These are phyloP conservation scores for Pocillopora meandrina DNA, from an alignment of 92 coral and sea anemone species.

Conservation along the genomic window DNA sequence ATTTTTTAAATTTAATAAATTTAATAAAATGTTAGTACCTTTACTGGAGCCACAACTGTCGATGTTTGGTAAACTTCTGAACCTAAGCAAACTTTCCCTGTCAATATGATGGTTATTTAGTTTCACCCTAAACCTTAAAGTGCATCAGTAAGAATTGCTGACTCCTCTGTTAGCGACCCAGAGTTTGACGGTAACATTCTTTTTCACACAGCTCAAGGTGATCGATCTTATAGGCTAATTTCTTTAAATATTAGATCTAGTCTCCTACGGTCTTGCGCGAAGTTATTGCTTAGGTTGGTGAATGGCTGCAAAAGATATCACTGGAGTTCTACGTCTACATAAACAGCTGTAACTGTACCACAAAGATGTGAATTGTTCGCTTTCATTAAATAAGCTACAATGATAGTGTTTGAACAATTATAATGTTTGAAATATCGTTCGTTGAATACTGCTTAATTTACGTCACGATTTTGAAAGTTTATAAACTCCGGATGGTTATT, in stretches of 20 bases:
- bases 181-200: neutral
- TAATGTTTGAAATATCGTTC: no score
- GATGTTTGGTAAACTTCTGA: slow-evolving; percentile 27
- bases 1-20: neutral
- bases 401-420: no score
- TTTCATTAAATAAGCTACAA: no score
- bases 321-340: slow-evolving; percentile 21
- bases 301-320: neutral
- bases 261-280: slow-evolving; percentile 19
- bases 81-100: slow-evolving; percentile 6
- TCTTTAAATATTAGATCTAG: slow-evolving; percentile 10
- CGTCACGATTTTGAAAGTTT: no score
- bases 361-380: slow-evolving; percentile 20
- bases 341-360: slow-evolving; percentile 33
- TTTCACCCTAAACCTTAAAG: slow-evolving; percentile 4
- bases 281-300: neutral
- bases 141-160: slow-evolving; percentile 3
- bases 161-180: slow-evolving; percentile 5
- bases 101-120: neutral
- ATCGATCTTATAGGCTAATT: slow-evolving; percentile 28
- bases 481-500: no score
- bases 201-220: slow-evolving; percentile 16
- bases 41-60: neutral
- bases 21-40: slow-evolving; percentile 14
- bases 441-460: no score